Percentiles rank a stretch among this genome's conserved stretches.
These are phyloP conservation scores for Lophotis ruficrista DNA, from an alignment of 2,113 vertebrate species.

Conservation along the genomic window DNA sequence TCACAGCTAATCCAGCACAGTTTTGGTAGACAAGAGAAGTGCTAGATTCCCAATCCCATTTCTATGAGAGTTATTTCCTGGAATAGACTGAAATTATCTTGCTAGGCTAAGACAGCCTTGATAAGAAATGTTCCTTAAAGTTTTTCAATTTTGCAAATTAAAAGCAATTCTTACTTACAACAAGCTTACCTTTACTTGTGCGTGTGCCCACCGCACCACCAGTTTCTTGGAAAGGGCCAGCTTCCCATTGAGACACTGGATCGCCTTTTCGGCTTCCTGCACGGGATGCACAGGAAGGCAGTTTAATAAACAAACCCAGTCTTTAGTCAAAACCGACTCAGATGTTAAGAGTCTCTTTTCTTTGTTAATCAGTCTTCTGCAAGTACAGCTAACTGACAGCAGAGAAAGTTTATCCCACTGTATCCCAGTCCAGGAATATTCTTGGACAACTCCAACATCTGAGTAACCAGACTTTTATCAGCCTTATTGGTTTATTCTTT, in stretches of 20 bases:
- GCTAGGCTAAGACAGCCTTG: not conserved
- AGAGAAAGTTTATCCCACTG: not conserved
- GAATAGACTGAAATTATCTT: not conserved
- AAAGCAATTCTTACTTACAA: not conserved
- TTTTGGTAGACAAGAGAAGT: rapidly evolving
- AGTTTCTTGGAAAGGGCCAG: conserved; percentile 96
- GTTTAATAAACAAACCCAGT: conserved; percentile 28
- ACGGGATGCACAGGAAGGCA: conserved; percentile 71
- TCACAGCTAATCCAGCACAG: not conserved
- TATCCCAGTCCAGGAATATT: not conserved
- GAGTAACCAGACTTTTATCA: not conserved
- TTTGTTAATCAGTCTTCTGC: not conserved
- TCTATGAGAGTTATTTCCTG: not conserved
- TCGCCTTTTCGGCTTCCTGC: conserved; percentile 95
- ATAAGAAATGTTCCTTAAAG: not conserved
- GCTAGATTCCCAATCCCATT: rapidly evolving
- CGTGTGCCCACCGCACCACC: conserved; percentile 96
- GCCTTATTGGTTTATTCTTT: not conserved
- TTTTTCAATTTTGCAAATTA: rapidly evolving
- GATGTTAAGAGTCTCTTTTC: not conserved
- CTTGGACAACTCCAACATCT: not conserved
- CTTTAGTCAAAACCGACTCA: conserved; percentile 11
- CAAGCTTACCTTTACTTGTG: conserved; percentile 91
- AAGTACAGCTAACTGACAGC: not conserved
- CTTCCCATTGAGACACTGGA: conserved; percentile 96